Percentiles rank a stretch among this genome's conserved stretches.
Conservation (phyloP, 2,113 vertebrate species). For the Lampris incognitus region DNA sequence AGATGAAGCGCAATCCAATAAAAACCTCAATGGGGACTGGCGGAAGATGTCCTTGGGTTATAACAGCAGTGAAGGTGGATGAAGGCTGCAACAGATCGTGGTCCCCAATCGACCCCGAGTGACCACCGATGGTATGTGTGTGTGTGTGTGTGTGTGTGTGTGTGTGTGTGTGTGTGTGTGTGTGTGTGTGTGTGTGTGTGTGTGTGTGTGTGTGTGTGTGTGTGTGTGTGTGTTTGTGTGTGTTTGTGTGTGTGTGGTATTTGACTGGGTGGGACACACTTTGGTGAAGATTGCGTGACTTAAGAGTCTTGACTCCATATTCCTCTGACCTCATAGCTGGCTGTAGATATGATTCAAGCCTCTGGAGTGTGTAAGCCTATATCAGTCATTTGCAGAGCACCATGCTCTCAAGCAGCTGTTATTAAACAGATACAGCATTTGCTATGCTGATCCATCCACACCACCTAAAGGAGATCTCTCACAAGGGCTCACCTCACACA, state of each 20-base stretch:
- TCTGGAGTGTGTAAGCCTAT: neutral
- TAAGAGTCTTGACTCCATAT: slow-evolving; percentile 9
- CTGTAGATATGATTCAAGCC: slow-evolving; percentile 9
- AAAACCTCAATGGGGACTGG: too few relatives aligned
- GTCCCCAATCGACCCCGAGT: too few relatives aligned
- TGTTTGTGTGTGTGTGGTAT: slow-evolving; percentile 12
- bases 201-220: slow-evolving; percentile 17
- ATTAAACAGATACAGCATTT: neutral
- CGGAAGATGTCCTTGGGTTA: too few relatives aligned
- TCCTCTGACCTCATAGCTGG: slow-evolving; percentile 43
- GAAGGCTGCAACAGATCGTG: too few relatives aligned
- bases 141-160: too few relatives aligned
- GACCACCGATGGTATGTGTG: too few relatives aligned
- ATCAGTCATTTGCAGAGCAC: slow-evolving; percentile 17
- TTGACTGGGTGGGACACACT: slow-evolving; percentile 25
- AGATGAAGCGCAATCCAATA: too few relatives aligned
- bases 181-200: too few relatives aligned
- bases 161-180: too few relatives aligned
- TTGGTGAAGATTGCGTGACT: slow-evolving; percentile 27
- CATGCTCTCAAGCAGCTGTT: slow-evolving; percentile 17
- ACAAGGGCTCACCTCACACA: neutral
- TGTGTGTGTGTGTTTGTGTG: slow-evolving; percentile 14
- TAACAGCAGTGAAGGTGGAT: too few relatives aligned
- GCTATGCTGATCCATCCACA: neutral
- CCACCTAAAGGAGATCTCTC: neutral